phyloP scores from a whole-genome alignment of 92 coral and sea anemone genomes.

The Parazoanthus atlanticus region DNA sequence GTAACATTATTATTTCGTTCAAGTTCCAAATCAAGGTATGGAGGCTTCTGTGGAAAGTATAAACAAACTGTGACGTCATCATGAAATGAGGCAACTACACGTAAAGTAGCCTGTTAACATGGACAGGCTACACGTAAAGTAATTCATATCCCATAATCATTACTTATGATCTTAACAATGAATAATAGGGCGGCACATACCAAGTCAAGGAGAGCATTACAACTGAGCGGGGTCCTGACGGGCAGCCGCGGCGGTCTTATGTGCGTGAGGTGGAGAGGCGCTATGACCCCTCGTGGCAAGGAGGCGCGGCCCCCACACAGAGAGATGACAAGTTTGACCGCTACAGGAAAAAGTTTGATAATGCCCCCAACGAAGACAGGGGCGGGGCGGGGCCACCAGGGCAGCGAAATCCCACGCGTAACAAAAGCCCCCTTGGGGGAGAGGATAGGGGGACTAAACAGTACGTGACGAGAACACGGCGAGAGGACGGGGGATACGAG shows the following conservation, averaged over 20 bases:
- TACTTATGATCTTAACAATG: not conserved
- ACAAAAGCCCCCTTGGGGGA: not conserved
- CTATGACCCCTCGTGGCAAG: not conserved
- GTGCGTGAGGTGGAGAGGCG: conserved; percentile 14
- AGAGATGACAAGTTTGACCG: conserved; percentile 31
- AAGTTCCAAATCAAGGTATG: no score
- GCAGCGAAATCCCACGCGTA: not conserved
- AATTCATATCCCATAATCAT: not conserved
- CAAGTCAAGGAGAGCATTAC: conserved; percentile 16
- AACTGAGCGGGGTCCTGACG: conserved; percentile 16
- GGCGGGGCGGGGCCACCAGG: not conserved
- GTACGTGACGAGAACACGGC: conserved; percentile 9
- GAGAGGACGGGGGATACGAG: conserved; percentile 34
- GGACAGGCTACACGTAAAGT: no score
- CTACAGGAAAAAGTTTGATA: conserved; percentile 19
- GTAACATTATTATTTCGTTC: no score
- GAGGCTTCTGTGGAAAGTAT: no score
- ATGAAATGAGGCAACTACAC: no score
- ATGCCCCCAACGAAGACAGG: not conserved
- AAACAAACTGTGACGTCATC: no score
- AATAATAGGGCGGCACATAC: not conserved
- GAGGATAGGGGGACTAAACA: conserved; percentile 17
- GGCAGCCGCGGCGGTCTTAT: not conserved
- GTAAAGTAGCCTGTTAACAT: no score
- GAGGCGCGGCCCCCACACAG: not conserved